A percentile compares a stretch with the other conserved stretches of the same genome.
Evolutionary conservation across 2,797 vertebrate genomes (phyloP).

Genomic region (Eupleurogrammus muticus): DNA sequence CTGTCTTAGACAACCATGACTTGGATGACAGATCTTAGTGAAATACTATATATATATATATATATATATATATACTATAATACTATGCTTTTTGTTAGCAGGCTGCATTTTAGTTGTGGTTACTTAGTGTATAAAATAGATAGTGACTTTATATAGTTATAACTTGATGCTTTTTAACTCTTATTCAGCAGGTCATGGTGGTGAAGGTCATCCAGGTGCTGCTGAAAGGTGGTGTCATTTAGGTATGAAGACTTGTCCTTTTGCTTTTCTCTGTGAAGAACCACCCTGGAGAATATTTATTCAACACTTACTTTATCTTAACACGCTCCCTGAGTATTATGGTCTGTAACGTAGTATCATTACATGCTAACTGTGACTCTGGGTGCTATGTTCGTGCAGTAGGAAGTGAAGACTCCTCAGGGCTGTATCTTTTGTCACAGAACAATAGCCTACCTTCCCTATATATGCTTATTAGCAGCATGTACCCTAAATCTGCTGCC

Average conservation of each 20-base stretch:
- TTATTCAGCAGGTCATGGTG: not conserved
- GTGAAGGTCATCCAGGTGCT: too few species aligned
- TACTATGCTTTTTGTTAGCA: not conserved
- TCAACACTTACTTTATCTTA: conserved; percentile 5
- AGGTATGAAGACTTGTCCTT: not conserved
- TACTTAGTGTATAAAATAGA: not conserved
- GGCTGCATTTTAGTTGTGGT: not conserved
- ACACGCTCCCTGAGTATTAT: conserved; percentile 21
- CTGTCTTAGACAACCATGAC: too few species aligned
- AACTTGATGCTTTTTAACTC: not conserved
- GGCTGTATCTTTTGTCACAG: conserved; percentile 27
- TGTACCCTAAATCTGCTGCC: conserved; percentile 8
- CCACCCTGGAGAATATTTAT: not conserved
- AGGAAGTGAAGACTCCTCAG: conserved; percentile 22
- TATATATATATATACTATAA: too few species aligned
- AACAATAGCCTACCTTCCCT: conserved; percentile 22
- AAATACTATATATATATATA: too few species aligned
- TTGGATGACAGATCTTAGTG: too few species aligned
- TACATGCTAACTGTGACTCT: not conserved
- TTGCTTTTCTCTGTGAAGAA: not conserved
- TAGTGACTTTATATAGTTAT: not conserved
- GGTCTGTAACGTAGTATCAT: conserved; percentile 11
- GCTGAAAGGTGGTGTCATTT: not conserved
- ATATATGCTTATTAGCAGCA: conserved; percentile 2
- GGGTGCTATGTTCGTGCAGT: not conserved